Evolutionary conservation across 2,113 vertebrate species (phyloP).

Genomic region (Uropsilus gracilis): DNA sequence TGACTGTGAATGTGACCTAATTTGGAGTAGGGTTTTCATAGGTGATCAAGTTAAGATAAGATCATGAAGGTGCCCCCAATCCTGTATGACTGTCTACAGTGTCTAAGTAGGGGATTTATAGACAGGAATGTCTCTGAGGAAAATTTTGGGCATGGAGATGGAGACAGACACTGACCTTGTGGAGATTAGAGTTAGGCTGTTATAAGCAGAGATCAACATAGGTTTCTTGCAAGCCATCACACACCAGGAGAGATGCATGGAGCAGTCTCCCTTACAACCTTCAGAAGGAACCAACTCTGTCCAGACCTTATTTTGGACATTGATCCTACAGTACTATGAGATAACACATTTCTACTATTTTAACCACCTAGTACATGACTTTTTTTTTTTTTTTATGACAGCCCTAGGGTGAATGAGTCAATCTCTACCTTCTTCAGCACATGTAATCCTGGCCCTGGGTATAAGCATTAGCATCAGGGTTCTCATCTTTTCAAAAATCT

Average conservation of each 20-base stretch:
- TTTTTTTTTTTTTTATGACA: neutral
- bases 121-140: neutral
- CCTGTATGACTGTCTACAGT: neutral
- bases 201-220: neutral
- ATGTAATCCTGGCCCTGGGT: neutral
- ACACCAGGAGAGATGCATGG: neutral
- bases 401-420: neutral
- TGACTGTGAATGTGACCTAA: neutral
- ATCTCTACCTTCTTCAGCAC: neutral
- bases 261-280: too few relatives aligned
- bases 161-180: neutral
- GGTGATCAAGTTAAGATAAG: neutral
- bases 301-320: neutral
- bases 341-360: neutral
- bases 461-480: neutral
- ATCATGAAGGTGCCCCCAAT: neutral
- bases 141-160: neutral
- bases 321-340: neutral
- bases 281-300: neutral
- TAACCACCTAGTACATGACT: neutral
- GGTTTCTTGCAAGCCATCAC: neutral
- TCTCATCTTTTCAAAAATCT: neutral
- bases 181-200: neutral
- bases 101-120: too few relatives aligned
- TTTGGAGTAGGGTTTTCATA: neutral